phyloP scores from a whole-genome alignment of 2,797 vertebrate species.

The Sebastes oblongus region DNA sequence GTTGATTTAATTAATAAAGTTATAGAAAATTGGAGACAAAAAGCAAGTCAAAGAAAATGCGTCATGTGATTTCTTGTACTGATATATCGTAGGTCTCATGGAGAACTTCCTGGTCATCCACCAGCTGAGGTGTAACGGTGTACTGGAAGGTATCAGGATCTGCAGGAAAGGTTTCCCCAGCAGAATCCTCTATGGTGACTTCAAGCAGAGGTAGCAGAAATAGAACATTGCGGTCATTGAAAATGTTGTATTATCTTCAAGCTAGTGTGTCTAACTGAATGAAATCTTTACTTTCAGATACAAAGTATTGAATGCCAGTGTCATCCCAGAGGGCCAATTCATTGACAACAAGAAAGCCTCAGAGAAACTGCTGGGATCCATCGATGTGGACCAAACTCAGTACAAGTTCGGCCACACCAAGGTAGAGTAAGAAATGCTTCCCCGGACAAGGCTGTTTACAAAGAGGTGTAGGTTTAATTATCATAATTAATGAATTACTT shows the following conservation, averaged over 20 bases:
- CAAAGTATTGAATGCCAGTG: slow-evolving; percentile 88
- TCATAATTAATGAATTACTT: not conserved
- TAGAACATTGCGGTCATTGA: not conserved
- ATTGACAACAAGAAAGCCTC: slow-evolving; percentile 91
- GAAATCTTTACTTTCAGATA: slow-evolving; percentile 75
- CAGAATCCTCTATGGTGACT: slow-evolving; percentile 89
- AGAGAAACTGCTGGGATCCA: slow-evolving; percentile 89
- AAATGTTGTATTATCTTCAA: not conserved
- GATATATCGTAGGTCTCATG: slow-evolving; percentile 64
- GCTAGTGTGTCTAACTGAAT: not conserved
- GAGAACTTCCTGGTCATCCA: slow-evolving; percentile 85
- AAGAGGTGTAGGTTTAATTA: not conserved
- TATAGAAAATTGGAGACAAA: not conserved
- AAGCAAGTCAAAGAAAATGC: not conserved
- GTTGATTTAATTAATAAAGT: not conserved
- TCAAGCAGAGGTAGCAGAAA: slow-evolving; percentile 87
- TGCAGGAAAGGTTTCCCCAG: slow-evolving; percentile 92
- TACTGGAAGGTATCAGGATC: slow-evolving; percentile 91
- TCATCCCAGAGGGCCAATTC: slow-evolving; percentile 89
- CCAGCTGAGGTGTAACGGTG: slow-evolving; percentile 89
- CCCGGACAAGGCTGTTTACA: not conserved
- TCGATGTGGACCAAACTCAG: slow-evolving; percentile 89
- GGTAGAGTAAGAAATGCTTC: slow-evolving; percentile 62
- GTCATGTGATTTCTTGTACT: not conserved
- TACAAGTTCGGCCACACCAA: slow-evolving; percentile 92